These are phyloP conservation scores for Nebria brevicollis DNA, from an alignment of 2,888 invertebrate species.

Conservation along the genomic window DNA sequence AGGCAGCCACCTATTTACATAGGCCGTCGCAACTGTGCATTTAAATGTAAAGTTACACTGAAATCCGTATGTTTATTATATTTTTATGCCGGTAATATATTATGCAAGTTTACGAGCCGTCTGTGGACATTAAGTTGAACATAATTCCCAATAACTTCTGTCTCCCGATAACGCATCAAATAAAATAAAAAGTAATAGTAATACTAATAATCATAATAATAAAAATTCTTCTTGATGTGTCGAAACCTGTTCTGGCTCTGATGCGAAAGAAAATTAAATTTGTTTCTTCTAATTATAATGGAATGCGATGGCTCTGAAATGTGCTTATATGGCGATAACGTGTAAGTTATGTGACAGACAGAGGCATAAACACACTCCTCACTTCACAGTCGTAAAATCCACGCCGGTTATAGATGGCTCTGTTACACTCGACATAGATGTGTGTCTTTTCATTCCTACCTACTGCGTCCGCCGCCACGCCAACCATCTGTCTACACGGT, in stretches of 20 bases:
- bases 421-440: constrained; percentile 20
- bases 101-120: constrained; percentile 40
- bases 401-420: constrained; percentile 44
- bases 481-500: no score
- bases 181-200: constrained; percentile 42
- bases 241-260: constrained; percentile 8
- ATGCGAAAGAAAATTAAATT: constrained; percentile 38
- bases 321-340: constrained; percentile 47
- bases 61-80: constrained; percentile 43
- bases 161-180: constrained; percentile 37
- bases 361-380: constrained; percentile 44
- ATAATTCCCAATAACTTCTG: constrained; percentile 45
- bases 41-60: constrained; percentile 45
- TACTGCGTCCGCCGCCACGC: background rate
- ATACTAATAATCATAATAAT: constrained; percentile 4
- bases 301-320: constrained; percentile 47
- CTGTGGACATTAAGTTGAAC: constrained; percentile 33
- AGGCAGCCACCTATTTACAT: constrained; percentile 35
- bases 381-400: constrained; percentile 42
- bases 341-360: constrained; percentile 44
- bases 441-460: background rate
- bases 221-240: constrained; percentile 3
- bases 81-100: constrained; percentile 44
- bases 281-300: constrained; percentile 48
- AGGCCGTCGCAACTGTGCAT: constrained; percentile 41